Percentiles rank a stretch among this genome's conserved stretches.
Conservation (phyloP, 2,797 vertebrate genomes). For the Enteromius paludinosus region DNA sequence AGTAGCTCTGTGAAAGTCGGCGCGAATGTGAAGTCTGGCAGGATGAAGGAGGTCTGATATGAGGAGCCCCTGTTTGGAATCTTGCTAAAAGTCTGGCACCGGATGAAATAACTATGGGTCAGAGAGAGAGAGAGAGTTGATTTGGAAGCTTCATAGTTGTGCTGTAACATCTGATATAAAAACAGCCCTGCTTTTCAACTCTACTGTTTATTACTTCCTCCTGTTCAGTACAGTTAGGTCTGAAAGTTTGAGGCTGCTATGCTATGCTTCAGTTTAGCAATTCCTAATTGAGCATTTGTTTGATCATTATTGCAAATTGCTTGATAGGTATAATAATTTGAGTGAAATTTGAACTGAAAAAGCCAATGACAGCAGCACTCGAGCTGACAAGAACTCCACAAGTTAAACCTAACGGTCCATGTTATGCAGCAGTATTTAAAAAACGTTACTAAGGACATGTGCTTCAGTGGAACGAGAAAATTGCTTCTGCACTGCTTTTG, state of each 20-base stretch:
- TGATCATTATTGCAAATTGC: neutral
- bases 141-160: neutral
- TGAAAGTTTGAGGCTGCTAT: neutral
- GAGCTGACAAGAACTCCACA: slow-evolving; percentile 5
- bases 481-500: neutral
- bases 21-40: slow-evolving; percentile 37
- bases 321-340: neutral
- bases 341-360: slow-evolving; percentile 2
- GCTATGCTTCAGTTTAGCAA: neutral
- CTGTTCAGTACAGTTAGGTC: neutral
- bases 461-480: slow-evolving; percentile 9
- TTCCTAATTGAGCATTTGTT: neutral
- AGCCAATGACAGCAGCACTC: neutral
- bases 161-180: neutral
- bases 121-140: neutral
- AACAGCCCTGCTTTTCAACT: neutral
- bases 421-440: neutral
- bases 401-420: slow-evolving; percentile 27
- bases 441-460: neutral
- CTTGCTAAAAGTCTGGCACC: slow-evolving; percentile 24
- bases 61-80: slow-evolving; percentile 30
- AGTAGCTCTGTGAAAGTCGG: neutral
- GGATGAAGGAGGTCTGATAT: slow-evolving; percentile 37
- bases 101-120: neutral
- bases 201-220: neutral